Evolutionary conservation across 2,888 invertebrate species (phyloP), one percentile per base, ranked within the genome.

Genomic region (Euzophera pinguis): DNA sequence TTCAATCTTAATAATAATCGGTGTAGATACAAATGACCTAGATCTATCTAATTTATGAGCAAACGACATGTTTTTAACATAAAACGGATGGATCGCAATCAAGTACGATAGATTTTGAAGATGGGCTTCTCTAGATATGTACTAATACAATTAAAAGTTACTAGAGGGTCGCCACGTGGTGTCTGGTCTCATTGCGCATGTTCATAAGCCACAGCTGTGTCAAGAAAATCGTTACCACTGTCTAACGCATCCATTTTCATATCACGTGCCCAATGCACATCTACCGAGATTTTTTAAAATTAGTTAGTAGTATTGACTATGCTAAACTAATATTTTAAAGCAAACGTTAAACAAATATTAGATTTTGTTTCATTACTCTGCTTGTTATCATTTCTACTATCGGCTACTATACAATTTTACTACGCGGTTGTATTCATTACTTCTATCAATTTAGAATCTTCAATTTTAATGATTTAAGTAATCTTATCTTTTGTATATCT

Each of bases 171-270:
- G 50, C 54, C 89, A 89, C 89, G 89, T 89, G 89, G 81, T 64
- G 60, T 48, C 10, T 34, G 53, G 39, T 35, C 41, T 55, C 59
- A 75, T 37, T 83, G 88, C 89, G 89, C 89, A 89, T 73, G 88
- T 75, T 76, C 63, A 71, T 69, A 66, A 67, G 71, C 68, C 79
- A 81, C 88, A 89, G 89, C 88, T 88, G 89, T 73, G 77, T 71
- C 70, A 65, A 70, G 84, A 89, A 89, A 90, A 90, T 89, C 87
- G 87, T 89, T 89, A 88, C 77, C 71, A 62, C 37, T 69, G 64
- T 66, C 66, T 68, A 67, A 66, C 75, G 73, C 74, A 67, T 70
- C 72, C 67, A 70, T 71, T 65, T 73, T 67, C 57, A 22, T 22
- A 5, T 71, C 79, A 81, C 78, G 75, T 82, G 78, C 67, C 57